Base-by-base conservation (phyloP, 2,113 vertebrate genomes). In the Colaptes auratus region DNA sequence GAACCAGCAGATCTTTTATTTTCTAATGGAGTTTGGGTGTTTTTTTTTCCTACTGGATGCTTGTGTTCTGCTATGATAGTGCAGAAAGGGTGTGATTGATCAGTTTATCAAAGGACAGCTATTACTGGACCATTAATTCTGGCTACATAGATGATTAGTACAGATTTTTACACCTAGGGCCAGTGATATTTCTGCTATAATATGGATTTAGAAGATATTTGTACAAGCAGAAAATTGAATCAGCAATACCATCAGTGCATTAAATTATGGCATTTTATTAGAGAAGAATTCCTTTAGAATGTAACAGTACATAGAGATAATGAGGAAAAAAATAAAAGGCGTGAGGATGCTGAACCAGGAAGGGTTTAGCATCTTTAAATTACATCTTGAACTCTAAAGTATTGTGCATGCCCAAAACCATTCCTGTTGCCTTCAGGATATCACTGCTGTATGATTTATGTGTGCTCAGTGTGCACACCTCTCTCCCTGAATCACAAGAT, bases 151-250 rank as follows among this genome's bases (percentile, higher is more conserved):
- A 79, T 96, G 86, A 96, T 94, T 89, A 96, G 56, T 58, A 82
- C 73, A 89, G 88, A 89, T 80, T 96, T 96, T 95, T 89, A 73
- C 69, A 96, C 95, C 86, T 79, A 92, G 53, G 89, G 72, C 80
- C 89, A 83, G 53, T 83, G 30, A 4, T 94, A 16, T 96, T 93
- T 95, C 84, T 96, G 24, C 89, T 50, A 84, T 90, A 94, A 90
- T 96, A 94, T 89, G 53, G 82, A 90, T 94, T 97, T 95, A 97
- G 90, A 78, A 93, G 88, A 93, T 96, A 96, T 93, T 96, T 97
- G 96, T 92, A 93, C 86, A 95, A 93, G 95, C 92, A 96, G 95
- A 97, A 98, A 98, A 97, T 96, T 95, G 91, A 97, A 98, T 97
- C 93, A 93, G 59, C 74, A 81, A 90, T 61, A 36, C 86, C 67